phyloP scores from a whole-genome alignment of 2,797 vertebrate genomes.

The Parauchenoglanis punctatus region DNA sequence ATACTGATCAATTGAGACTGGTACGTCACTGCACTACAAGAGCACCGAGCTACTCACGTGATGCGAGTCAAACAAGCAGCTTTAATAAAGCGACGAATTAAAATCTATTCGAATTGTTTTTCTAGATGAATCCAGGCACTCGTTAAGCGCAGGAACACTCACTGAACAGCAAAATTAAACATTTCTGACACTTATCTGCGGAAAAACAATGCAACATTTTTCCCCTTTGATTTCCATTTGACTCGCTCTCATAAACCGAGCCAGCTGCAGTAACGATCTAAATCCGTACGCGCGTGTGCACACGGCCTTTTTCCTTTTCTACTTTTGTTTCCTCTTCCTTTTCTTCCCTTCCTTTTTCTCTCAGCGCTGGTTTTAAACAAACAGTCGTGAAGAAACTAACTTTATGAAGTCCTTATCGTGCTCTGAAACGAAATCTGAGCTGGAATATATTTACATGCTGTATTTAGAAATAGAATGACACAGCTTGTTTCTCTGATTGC shows the following conservation, averaged over 20 bases:
- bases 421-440: neutral
- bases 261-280: slow-evolving; percentile 19
- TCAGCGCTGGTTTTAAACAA: neutral
- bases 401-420: neutral
- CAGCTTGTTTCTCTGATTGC: neutral
- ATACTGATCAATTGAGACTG: neutral
- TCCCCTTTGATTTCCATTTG: neutral
- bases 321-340: slow-evolving; percentile 20
- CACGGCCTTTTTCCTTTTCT: neutral
- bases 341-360: slow-evolving; percentile 3
- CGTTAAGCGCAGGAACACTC: neutral
- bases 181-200: neutral
- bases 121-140: neutral
- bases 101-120: no score
- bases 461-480: neutral
- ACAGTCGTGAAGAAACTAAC: neutral
- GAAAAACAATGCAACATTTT: neutral
- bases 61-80: neutral
- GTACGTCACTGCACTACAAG: neutral
- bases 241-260: neutral
- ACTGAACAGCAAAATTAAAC: neutral
- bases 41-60: neutral
- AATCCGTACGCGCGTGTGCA: neutral
- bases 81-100: neutral
- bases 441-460: neutral